Conservation (phyloP, 2,113 vertebrate species). For the Donacobius atricapilla region DNA sequence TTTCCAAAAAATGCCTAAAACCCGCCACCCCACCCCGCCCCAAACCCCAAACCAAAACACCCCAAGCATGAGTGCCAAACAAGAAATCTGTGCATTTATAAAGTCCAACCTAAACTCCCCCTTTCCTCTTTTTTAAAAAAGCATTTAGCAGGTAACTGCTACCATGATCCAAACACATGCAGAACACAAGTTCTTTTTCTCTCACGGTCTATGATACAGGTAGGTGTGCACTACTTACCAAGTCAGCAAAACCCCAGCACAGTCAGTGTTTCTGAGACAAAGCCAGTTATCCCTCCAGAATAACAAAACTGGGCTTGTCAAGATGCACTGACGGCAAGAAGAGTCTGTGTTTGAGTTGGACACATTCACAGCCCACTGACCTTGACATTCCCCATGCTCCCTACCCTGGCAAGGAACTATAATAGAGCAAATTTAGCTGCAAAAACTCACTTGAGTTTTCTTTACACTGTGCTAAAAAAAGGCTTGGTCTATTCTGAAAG, state of each 20-base stretch:
- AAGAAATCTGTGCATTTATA: background rate
- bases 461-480: background rate
- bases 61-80: background rate
- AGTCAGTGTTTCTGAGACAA: conserved; percentile 29
- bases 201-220: background rate
- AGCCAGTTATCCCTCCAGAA: background rate
- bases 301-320: conserved; percentile 17
- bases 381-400: background rate
- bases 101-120: background rate
- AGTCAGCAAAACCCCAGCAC: background rate
- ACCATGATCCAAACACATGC: background rate
- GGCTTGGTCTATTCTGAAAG: background rate
- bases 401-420: background rate
- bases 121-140: background rate
- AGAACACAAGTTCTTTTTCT: background rate
- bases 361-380: background rate
- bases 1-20: background rate
- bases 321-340: background rate
- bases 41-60: background rate
- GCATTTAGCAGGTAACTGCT: background rate
- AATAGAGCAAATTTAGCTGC: background rate
- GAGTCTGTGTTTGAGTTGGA: background rate
- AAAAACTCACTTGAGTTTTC: background rate
- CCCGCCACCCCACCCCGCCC: fast-evolving
- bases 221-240: background rate